phyloP scores from a whole-genome alignment of 2,797 vertebrate genomes.

The Cephalopachus bancanus region DNA sequence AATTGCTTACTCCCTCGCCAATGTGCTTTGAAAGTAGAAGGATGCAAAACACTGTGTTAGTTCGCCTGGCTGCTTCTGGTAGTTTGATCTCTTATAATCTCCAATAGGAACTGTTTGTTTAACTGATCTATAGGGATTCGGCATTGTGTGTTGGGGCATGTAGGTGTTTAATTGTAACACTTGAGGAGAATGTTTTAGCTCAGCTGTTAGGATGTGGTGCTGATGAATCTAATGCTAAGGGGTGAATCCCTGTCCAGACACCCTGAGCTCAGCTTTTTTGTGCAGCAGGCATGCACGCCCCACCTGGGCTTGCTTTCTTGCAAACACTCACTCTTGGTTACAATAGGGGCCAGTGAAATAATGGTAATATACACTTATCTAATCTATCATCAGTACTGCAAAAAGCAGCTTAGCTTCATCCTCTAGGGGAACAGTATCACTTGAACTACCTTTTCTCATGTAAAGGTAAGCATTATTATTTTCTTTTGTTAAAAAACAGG shows the following conservation, averaged over 20 bases:
- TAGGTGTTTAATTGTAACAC: neutral
- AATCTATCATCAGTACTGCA: neutral
- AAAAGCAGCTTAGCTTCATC: neutral
- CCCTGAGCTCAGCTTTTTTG: neutral
- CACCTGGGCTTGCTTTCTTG: neutral
- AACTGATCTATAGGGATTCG: neutral
- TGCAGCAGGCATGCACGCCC: neutral
- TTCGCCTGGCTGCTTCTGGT: neutral
- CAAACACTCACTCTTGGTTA: neutral
- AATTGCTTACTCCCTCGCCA: neutral
- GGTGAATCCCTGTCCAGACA: neutral
- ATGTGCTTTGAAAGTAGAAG: neutral
- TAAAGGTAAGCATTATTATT: neutral
- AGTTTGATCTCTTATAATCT: neutral
- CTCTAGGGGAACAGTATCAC: neutral
- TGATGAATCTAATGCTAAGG: neutral
- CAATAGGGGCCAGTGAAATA: neutral
- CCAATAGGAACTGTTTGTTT: neutral
- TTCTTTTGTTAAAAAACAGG: slow-evolving; percentile 13
- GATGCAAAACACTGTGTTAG: neutral
- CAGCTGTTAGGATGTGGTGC: neutral
- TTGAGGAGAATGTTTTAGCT: neutral
- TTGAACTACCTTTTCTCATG: neutral
- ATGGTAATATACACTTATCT: too few relatives aligned
- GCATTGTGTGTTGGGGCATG: neutral